These are phyloP conservation scores for Neomorphus geoffroyi DNA, from an alignment of 2,797 vertebrate species.

Conservation along the genomic window DNA sequence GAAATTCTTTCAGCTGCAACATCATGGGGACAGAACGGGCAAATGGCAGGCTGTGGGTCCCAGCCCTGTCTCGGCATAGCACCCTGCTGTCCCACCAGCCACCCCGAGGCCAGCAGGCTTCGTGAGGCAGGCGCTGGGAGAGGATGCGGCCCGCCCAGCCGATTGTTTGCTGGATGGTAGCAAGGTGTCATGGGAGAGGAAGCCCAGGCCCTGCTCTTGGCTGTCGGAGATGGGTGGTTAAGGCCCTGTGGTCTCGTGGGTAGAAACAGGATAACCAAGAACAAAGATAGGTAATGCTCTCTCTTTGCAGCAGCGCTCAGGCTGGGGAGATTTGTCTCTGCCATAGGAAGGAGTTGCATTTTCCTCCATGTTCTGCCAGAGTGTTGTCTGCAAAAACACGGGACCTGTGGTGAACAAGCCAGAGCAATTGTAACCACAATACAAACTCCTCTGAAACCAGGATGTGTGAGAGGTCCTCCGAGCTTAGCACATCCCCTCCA, in stretches of 20 bases:
- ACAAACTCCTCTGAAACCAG: not conserved
- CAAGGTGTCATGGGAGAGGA: constrained; percentile 66
- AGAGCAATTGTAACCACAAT: not conserved
- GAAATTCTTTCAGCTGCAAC: not conserved
- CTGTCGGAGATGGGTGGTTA: constrained; percentile 54
- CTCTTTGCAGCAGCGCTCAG: not conserved
- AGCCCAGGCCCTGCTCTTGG: constrained; percentile 59
- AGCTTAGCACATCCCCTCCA: not conserved
- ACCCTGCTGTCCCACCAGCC: not conserved
- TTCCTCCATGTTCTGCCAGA: constrained; percentile 51
- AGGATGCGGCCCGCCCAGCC: constrained; percentile 65
- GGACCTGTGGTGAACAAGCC: not conserved
- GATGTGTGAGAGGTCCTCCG: not conserved
- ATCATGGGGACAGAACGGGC: rapidly evolving
- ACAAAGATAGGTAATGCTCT: constrained; percentile 55
- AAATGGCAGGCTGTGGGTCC: not conserved
- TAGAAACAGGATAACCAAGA: constrained; percentile 69
- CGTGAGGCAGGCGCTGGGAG: not conserved
- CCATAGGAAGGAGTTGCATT: constrained; percentile 30
- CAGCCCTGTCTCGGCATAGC: not conserved
- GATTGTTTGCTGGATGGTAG: constrained; percentile 63
- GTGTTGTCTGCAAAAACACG: constrained; percentile 1
- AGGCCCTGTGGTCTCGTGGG: constrained; percentile 57
- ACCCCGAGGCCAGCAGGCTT: not conserved
- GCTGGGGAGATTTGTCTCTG: constrained; percentile 38